Evolutionary conservation across 2,888 invertebrate species (phyloP).

Genomic region (Eupithecia exiguata): DNA sequence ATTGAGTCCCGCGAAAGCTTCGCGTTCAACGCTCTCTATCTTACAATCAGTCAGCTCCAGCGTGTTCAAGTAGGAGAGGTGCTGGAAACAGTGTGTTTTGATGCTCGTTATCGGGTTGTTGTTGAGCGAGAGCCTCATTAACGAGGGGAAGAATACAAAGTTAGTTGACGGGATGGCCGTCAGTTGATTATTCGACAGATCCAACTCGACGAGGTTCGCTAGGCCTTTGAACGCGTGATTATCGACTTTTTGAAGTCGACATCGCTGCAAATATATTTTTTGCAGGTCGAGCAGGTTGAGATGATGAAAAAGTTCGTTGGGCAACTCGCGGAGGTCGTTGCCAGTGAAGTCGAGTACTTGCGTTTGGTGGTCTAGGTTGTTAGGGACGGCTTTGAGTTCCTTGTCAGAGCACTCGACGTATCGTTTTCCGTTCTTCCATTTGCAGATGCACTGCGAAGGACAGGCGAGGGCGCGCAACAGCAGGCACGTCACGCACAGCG

Average conservation of each 20-base stretch:
- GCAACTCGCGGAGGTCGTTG: constrained; percentile 91
- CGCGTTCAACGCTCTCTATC: constrained; percentile 89
- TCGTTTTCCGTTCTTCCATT: constrained; percentile 96
- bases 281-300: constrained; percentile 93
- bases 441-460: constrained; percentile 92
- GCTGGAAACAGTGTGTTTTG: constrained; percentile 88
- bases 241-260: constrained; percentile 90
- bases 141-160: constrained; percentile 89
- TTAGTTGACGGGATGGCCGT: constrained; percentile 90
- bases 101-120: constrained; percentile 92
- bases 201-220: constrained; percentile 94
- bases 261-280: constrained; percentile 91
- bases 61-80: constrained; percentile 89
- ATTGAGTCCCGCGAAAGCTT: constrained; percentile 91
- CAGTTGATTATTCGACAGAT: constrained; percentile 92
- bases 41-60: constrained; percentile 93
- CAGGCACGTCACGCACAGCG: constrained; percentile 76
- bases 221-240: constrained; percentile 92
- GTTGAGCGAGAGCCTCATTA: constrained; percentile 92
- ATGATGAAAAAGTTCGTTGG: constrained; percentile 90
- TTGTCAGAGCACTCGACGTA: constrained; percentile 94
- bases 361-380: constrained; percentile 91
- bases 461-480: constrained; percentile 84
- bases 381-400: constrained; percentile 89
- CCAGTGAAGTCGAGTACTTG: constrained; percentile 94